Conservation (phyloP, 1,140 invertebrate genomes). For the Plectrocnemia conspersa region DNA sequence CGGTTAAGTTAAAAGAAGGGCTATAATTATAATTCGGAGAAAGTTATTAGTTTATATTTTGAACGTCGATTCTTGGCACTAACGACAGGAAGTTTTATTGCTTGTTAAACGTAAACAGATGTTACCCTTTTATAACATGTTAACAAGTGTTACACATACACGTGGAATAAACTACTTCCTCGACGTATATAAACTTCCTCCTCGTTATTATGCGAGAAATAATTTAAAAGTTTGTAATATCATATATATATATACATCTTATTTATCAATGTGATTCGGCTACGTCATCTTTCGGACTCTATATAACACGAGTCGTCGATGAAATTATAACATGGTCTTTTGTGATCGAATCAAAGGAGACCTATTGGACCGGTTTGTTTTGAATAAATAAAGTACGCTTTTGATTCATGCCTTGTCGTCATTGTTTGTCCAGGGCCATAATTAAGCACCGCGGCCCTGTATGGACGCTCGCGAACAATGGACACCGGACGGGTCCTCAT, state of each 20-base stretch:
- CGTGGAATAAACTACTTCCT: no score
- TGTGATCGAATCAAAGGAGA: constrained; percentile 2
- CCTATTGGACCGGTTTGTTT: constrained; percentile 24
- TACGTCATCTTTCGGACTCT: no score
- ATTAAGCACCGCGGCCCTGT: constrained; percentile 26
- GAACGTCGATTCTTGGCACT: constrained; percentile 9
- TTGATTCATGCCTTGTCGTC: constrained; percentile 20
- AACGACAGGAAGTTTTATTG: constrained; percentile 11
- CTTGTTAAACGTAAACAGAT: constrained; percentile 15
- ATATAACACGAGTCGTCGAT: neutral
- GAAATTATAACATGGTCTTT: neutral
- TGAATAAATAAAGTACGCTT: constrained; percentile 9
- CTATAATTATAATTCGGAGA: constrained; percentile 11
- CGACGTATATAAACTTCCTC: no score
- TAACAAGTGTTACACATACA: no score
- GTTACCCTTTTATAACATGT: no score
- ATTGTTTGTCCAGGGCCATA: constrained; percentile 28
- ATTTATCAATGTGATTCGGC: no score
- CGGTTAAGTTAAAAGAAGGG: no score
- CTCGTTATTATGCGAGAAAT: no score
- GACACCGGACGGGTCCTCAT: constrained; percentile 31
- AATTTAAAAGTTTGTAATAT: no score
- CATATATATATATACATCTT: no score
- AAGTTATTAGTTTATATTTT: neutral
- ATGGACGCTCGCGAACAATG: constrained; percentile 24